phyloP scores from a whole-genome alignment of 2,113 vertebrate species.

The Lophotis ruficrista region DNA sequence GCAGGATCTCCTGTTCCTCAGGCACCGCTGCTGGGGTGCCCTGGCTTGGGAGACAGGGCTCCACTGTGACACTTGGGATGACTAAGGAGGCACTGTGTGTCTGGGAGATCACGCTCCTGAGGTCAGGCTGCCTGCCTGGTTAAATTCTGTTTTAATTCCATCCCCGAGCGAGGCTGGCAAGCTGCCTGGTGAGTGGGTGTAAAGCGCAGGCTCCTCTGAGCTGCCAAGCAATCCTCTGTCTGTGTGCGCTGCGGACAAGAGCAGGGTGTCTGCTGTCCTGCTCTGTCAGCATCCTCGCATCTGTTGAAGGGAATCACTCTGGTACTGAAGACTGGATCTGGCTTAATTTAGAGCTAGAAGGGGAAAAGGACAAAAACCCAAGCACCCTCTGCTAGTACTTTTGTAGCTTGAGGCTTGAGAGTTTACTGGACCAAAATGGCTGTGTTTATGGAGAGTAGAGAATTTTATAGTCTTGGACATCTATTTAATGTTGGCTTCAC shows the following conservation, averaged over 20 bases:
- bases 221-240: constrained; percentile 26
- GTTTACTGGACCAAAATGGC: background rate
- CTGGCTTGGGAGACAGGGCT: background rate
- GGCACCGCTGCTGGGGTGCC: background rate
- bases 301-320: background rate
- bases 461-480: background rate
- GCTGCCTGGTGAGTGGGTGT: constrained; percentile 43
- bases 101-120: constrained; percentile 24
- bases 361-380: background rate
- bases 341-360: constrained; percentile 1
- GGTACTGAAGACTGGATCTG: background rate
- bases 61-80: background rate
- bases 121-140: constrained; percentile 41
- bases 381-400: background rate
- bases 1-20: background rate
- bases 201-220: background rate
- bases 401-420: background rate
- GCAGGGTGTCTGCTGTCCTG: background rate
- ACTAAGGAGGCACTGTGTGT: background rate
- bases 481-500: background rate
- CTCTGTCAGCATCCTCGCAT: background rate
- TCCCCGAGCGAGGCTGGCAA: background rate
- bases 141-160: constrained; percentile 47
- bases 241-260: background rate
- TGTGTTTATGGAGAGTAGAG: background rate